Conservation (phyloP, 1,140 invertebrate species). For the Pseudomyrmex sp. region DNA sequence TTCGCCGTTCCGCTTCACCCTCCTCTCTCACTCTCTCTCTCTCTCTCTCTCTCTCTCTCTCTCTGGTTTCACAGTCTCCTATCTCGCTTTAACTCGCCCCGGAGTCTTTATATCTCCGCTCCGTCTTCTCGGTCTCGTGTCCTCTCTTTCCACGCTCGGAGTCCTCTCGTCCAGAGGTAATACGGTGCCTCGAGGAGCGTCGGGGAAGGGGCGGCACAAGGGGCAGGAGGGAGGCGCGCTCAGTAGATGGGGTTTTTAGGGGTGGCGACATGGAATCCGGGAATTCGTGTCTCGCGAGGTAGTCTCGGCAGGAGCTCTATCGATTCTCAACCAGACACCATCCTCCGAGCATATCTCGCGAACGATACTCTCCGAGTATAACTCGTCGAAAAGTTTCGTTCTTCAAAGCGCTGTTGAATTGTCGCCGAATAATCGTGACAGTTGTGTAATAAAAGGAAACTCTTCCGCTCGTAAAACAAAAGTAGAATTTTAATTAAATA, state of each 20-base stretch:
- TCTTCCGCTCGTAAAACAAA: too few relatives aligned
- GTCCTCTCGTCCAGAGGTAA: slow-evolving; percentile 75
- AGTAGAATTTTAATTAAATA: too few relatives aligned
- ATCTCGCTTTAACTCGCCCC: slow-evolving; percentile 56
- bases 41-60: neutral
- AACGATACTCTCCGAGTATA: slow-evolving; percentile 26
- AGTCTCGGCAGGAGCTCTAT: slow-evolving; percentile 76
- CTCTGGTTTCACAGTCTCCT: slow-evolving; percentile 33
- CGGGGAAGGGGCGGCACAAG: slow-evolving; percentile 64
- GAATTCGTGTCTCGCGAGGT: slow-evolving; percentile 77
- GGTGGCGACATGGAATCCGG: slow-evolving; percentile 76
- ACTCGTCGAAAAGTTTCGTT: slow-evolving; percentile 59
- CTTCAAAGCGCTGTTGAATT: neutral
- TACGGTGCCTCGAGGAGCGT: slow-evolving; percentile 69
- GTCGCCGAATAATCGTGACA: neutral
- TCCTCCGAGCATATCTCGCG: slow-evolving; percentile 68
- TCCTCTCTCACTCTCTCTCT: neutral
- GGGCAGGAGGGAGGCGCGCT: slow-evolving; percentile 43
- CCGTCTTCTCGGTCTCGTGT: slow-evolving; percentile 53
- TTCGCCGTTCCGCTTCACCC: slow-evolving; percentile 25
- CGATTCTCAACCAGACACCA: slow-evolving; percentile 78
- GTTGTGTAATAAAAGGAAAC: too few relatives aligned
- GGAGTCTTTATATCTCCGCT: slow-evolving; percentile 40
- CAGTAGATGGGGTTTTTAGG: slow-evolving; percentile 74
- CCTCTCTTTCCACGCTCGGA: slow-evolving; percentile 68